phyloP scores from a whole-genome alignment of 1,140 invertebrate genomes.

The Metopolophium dirhodum region DNA sequence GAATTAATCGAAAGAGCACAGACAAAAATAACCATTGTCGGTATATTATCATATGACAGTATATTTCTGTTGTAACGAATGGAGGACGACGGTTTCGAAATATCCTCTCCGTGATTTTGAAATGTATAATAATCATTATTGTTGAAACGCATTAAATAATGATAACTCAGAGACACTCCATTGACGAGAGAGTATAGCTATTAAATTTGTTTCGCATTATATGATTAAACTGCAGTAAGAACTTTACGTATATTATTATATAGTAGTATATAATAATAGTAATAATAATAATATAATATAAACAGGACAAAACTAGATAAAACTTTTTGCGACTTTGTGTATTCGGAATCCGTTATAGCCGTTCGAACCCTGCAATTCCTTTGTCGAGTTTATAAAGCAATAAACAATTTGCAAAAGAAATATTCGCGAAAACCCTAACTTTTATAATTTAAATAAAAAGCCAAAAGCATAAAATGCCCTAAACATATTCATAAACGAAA shows the following conservation, averaged over 20 bases:
- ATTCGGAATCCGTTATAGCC: not conserved
- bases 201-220: not conserved
- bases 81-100: not conserved
- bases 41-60: not conserved
- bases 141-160: not conserved
- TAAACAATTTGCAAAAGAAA: not conserved
- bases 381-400: constrained; percentile 11
- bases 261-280: not conserved
- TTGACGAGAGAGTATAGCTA: not conserved
- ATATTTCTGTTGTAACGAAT: not conserved
- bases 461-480: not conserved
- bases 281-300: not conserved
- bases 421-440: not conserved
- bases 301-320: not conserved
- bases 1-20: not conserved
- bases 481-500: constrained; percentile 7
- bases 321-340: not conserved
- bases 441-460: constrained; percentile 37
- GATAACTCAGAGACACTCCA: not conserved
- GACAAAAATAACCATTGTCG: not conserved
- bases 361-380: not conserved
- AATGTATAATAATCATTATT: not conserved
- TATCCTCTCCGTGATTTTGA: not conserved
- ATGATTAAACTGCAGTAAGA: not conserved
- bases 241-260: not conserved